These are phyloP conservation scores for Leptinotarsa haldemani DNA, from an alignment of 2,888 invertebrate species.

Conservation along the genomic window DNA sequence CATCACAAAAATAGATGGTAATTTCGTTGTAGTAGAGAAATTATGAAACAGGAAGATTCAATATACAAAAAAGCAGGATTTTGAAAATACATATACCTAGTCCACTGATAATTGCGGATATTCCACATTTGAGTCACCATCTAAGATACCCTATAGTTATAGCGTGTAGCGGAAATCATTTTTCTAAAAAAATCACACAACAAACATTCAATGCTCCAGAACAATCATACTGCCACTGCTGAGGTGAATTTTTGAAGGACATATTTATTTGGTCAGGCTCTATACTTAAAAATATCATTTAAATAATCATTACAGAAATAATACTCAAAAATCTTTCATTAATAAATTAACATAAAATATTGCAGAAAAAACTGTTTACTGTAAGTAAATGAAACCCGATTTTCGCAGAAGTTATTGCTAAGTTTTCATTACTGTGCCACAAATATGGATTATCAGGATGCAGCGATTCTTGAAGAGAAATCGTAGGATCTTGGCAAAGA, in stretches of 20 bases:
- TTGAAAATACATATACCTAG: no score
- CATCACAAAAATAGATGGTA: no score
- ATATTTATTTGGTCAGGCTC: conserved; percentile 7
- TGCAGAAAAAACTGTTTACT: background rate
- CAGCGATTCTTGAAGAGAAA: background rate
- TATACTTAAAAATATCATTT: background rate
- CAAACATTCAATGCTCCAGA: background rate
- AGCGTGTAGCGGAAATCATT: background rate
- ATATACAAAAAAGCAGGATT: no score
- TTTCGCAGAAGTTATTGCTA: background rate
- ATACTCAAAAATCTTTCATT: background rate
- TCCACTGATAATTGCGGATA: no score
- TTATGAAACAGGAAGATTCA: no score
- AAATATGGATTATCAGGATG: background rate
- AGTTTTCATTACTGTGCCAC: background rate
- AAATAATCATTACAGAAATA: background rate
- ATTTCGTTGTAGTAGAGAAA: no score
- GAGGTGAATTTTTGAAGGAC: background rate
- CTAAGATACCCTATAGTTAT: background rate
- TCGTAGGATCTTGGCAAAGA: no score
- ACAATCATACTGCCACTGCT: background rate
- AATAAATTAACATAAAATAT: background rate
- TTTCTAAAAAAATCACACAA: background rate
- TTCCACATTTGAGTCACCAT: background rate
- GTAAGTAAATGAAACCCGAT: background rate